phyloP scores from a whole-genome alignment of 2,797 vertebrate species.

The Aeoliscus strigatus region DNA sequence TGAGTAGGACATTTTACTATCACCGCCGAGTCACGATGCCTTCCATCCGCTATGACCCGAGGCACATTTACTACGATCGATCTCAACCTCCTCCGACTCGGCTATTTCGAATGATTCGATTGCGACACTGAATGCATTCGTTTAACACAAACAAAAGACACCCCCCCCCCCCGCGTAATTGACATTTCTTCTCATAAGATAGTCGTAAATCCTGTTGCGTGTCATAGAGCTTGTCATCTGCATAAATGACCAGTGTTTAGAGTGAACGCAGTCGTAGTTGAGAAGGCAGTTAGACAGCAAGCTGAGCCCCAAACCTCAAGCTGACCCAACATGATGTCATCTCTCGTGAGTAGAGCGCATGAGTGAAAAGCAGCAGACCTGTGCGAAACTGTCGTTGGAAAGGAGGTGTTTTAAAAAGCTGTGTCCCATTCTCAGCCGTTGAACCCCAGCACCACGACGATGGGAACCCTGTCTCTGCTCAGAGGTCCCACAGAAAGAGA shows the following conservation, averaged over 20 bases:
- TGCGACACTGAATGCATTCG: neutral
- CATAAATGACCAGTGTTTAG: constrained; percentile 25
- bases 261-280: constrained; percentile 41
- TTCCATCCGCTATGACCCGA: constrained; percentile 31
- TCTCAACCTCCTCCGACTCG: constrained; percentile 1
- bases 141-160: neutral
- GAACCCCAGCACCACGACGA: too few relatives aligned
- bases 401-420: constrained; percentile 26
- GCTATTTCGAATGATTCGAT: neutral
- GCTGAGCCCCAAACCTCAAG: constrained; percentile 55
- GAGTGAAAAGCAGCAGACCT: constrained; percentile 55
- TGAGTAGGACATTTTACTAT: constrained; percentile 63
- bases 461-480: too few relatives aligned
- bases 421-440: too few relatives aligned
- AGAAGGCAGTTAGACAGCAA: constrained; percentile 54
- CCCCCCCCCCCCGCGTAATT: constrained; percentile 12
- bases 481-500: too few relatives aligned
- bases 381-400: constrained; percentile 30
- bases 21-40: constrained; percentile 42
- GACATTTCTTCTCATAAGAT: neutral
- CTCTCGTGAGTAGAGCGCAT: constrained; percentile 49
- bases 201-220: neutral
- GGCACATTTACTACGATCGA: constrained; percentile 27
- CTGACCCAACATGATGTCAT: constrained; percentile 75
- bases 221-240: constrained; percentile 3